These are phyloP conservation scores for Cephus pygmeus DNA, from an alignment of 2,888 invertebrate genomes.

Conservation along the genomic window DNA sequence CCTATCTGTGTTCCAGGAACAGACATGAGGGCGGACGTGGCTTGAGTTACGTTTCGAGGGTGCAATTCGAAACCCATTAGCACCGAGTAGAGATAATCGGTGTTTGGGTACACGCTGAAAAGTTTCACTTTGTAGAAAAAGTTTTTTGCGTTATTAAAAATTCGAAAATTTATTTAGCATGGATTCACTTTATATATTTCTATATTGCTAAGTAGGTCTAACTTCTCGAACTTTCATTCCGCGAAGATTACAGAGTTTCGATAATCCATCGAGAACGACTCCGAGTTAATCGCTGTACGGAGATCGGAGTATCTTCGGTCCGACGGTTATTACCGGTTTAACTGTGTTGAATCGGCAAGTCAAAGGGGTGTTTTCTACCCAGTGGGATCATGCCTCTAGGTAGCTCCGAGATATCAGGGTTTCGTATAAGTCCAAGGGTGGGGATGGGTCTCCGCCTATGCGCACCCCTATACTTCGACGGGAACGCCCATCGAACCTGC, in stretches of 20 bases:
- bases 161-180: neutral
- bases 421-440: neutral
- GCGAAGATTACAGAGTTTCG: neutral
- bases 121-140: neutral
- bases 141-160: neutral
- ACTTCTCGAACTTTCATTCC: neutral
- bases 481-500: neutral
- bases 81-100: neutral
- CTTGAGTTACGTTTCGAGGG: constrained; percentile 8
- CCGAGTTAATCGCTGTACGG: neutral
- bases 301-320: neutral
- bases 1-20: neutral
- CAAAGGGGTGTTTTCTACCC: neutral
- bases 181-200: too few relatives aligned
- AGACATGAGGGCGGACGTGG: constrained; percentile 12
- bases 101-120: neutral
- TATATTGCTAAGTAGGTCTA: neutral
- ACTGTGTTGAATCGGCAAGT: neutral
- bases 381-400: neutral
- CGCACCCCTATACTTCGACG: neutral
- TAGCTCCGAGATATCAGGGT: neutral
- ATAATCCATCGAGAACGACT: neutral
- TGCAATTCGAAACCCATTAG: constrained; percentile 11
- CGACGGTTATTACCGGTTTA: neutral
- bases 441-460: neutral